Percentiles rank a stretch among this genome's conserved stretches.
These are phyloP conservation scores for Drosophila longiperda DNA, from an alignment of 2,888 invertebrate species.

Conservation along the genomic window DNA sequence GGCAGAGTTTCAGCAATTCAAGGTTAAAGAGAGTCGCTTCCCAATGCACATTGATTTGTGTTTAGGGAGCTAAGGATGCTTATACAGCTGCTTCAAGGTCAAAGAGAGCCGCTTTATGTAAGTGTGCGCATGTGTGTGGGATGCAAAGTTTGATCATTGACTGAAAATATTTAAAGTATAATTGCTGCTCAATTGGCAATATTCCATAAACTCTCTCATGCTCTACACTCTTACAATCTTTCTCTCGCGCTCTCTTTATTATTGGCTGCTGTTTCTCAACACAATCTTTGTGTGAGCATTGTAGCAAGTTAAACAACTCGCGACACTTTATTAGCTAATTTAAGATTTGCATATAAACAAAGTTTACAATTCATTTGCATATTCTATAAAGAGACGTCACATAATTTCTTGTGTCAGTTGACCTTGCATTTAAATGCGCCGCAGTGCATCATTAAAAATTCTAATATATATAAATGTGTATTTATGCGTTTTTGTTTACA, in stretches of 20 bases:
- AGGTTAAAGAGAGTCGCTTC: neutral
- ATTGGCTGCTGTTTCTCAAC: constrained; percentile 12
- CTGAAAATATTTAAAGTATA: neutral
- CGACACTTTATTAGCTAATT: constrained; percentile 18
- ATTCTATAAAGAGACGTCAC: neutral
- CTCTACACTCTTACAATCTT: neutral
- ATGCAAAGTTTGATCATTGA: neutral
- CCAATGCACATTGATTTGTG: neutral
- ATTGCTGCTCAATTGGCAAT: constrained; percentile 28
- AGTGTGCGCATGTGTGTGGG: neutral
- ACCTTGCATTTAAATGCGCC: constrained; percentile 7
- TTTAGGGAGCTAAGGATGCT: neutral
- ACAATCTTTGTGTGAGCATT: constrained; percentile 20
- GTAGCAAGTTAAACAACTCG: constrained; percentile 16
- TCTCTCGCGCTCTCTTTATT: neutral
- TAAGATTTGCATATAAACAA: constrained; percentile 19
- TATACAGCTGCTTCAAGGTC: neutral
- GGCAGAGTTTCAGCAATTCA: neutral
- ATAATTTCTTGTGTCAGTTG: constrained; percentile 4
- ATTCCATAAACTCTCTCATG: constrained; percentile 24
- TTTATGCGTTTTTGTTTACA: neutral
- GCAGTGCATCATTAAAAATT: neutral
- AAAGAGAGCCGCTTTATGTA: neutral
- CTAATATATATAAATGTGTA: neutral
- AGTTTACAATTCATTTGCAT: neutral